A percentile compares a stretch with the other conserved stretches of the same genome.
These are phyloP conservation scores for Pristionchus fissidentatus DNA, from an alignment of 2,888 invertebrate genomes.

Conservation along the genomic window DNA sequence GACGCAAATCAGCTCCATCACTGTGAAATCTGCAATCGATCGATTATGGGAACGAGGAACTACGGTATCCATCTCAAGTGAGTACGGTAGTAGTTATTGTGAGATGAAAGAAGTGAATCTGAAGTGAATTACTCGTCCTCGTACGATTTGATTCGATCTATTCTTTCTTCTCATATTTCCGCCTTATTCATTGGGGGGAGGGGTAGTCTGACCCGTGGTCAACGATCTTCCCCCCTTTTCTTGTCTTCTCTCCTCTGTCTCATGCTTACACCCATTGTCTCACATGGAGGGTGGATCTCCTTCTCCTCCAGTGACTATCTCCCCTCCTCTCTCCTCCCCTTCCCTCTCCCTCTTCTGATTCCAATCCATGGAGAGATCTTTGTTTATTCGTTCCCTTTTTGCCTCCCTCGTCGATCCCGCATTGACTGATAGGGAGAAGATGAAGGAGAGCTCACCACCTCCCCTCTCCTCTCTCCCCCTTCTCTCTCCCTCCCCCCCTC, in stretches of 20 bases:
- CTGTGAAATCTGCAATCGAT: constrained; percentile 39
- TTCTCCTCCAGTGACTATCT: neutral
- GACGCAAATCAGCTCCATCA: constrained; percentile 37
- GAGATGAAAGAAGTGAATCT: neutral
- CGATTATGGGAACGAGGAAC: constrained; percentile 16
- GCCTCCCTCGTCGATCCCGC: neutral
- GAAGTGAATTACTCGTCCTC: neutral
- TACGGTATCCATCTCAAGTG: constrained; percentile 33
- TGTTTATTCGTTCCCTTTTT: constrained; percentile 32
- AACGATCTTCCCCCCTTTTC: too few relatives aligned
- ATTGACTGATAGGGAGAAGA: constrained; percentile 30
- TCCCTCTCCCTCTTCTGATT: neutral
- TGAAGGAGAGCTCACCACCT: too few relatives aligned
- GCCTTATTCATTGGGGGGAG: neutral
- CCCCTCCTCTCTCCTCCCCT: neutral
- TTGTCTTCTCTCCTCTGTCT: constrained; percentile 1
- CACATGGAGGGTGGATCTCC: neutral
- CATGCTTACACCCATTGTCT: neutral
- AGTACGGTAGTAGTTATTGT: neutral
- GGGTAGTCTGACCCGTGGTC: neutral
- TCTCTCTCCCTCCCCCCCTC: neutral
- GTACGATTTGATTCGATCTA: neutral
- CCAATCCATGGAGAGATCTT: constrained; percentile 28
- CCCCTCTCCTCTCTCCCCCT: neutral
- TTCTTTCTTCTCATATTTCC: neutral